phyloP scores from a whole-genome alignment of 2,113 vertebrate species.

The Epinephelus moara region DNA sequence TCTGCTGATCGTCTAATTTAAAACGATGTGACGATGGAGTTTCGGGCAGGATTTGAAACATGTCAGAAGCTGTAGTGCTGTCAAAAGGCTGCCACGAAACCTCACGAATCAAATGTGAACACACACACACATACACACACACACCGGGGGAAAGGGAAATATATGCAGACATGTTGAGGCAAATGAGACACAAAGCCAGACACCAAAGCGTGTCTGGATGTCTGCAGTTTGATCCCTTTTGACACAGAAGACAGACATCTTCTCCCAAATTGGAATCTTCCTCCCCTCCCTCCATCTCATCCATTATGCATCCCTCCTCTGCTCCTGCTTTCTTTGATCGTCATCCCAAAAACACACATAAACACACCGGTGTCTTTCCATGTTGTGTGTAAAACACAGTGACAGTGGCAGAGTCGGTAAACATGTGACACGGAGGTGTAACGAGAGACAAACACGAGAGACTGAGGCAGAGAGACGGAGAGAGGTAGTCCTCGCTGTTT shows the following conservation, averaged over 20 bases:
- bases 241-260: slow-evolving; percentile 43
- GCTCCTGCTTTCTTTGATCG: slow-evolving; percentile 24
- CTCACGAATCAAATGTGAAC: not conserved
- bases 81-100: not conserved
- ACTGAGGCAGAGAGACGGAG: not conserved
- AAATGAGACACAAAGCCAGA: slow-evolving; percentile 42
- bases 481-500: not conserved
- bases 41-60: too few species aligned
- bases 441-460: not conserved
- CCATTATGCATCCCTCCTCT: slow-evolving; percentile 63
- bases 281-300: slow-evolving; percentile 36
- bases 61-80: not conserved
- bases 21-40: too few species aligned
- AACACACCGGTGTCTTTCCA: not conserved
- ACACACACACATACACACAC: slow-evolving; percentile 6
- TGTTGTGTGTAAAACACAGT: not conserved
- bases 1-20: too few species aligned
- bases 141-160: not conserved
- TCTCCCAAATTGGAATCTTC: slow-evolving; percentile 56
- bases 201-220: slow-evolving; percentile 38
- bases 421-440: not conserved
- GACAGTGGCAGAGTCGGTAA: not conserved
- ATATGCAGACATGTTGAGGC: not conserved
- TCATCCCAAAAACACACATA: slow-evolving; percentile 14
- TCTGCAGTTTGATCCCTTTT: slow-evolving; percentile 50